Percentiles rank a stretch among this genome's conserved stretches.
phyloP scores from a whole-genome alignment of 2,113 vertebrate genomes.

The Percina caprodes region DNA sequence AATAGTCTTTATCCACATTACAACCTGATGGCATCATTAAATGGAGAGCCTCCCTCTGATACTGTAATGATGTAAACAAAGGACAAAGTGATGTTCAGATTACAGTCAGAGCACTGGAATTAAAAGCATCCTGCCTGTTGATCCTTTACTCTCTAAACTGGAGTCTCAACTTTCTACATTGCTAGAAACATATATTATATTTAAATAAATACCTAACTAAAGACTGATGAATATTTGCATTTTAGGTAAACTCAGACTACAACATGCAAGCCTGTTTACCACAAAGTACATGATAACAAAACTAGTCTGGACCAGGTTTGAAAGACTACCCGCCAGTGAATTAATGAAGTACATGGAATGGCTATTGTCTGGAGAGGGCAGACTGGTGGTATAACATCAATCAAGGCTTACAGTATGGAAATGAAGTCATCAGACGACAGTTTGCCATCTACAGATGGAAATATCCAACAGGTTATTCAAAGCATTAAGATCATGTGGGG shows the following conservation, averaged over 20 bases:
- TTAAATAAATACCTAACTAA: background rate
- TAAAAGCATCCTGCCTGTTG: constrained; percentile 23
- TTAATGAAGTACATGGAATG: background rate
- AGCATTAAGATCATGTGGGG: constrained; percentile 22
- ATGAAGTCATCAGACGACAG: background rate
- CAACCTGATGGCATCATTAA: constrained; percentile 49
- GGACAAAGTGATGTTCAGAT: constrained; percentile 48
- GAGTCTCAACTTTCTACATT: constrained; percentile 18
- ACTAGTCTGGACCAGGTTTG: background rate
- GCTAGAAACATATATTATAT: background rate
- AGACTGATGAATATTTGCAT: background rate
- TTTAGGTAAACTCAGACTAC: background rate
- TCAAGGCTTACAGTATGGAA: background rate
- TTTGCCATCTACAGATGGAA: background rate
- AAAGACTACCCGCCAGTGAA: background rate
- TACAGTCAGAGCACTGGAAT: constrained; percentile 43
- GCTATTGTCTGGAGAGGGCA: background rate
- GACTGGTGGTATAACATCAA: constrained; percentile 12
- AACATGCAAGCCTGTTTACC: constrained; percentile 5
- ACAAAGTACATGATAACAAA: background rate
- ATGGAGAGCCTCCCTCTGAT: constrained; percentile 44
- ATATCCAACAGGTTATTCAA: background rate
- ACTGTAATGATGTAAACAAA: constrained; percentile 68
- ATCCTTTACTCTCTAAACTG: constrained; percentile 19
- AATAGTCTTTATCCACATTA: constrained; percentile 63